These are phyloP conservation scores for Tachina fera DNA, from an alignment of 2,888 invertebrate genomes.

Conservation along the genomic window DNA sequence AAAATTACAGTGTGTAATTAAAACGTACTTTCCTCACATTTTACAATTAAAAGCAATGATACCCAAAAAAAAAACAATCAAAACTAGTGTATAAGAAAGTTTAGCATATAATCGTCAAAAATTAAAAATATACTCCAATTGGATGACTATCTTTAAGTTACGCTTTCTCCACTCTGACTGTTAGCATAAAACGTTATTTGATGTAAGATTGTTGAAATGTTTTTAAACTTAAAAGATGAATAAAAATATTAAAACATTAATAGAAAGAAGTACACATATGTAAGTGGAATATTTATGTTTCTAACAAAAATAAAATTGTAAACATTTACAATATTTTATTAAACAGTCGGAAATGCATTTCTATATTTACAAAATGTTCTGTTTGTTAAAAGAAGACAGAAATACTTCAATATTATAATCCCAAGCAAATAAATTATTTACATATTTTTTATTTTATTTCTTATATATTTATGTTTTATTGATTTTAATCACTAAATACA, in stretches of 20 bases:
- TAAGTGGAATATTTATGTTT: no score
- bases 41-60: constrained; percentile 62
- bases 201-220: constrained; percentile 29
- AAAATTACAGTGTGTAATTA: background rate
- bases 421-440: no score
- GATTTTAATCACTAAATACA: no score
- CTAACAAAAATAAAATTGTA: no score
- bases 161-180: background rate
- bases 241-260: background rate
- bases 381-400: no score
- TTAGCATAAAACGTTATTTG: constrained; percentile 42
- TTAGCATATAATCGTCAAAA: constrained; percentile 36
- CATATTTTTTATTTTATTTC: no score
- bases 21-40: background rate
- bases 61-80: constrained; percentile 68
- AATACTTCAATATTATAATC: no score
- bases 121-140: background rate
- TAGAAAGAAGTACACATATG: constrained; percentile 37
- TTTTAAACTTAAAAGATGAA: constrained; percentile 18
- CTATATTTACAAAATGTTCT: no score
- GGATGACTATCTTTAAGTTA: background rate
- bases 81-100: constrained; percentile 62
- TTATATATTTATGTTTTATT: no score
- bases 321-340: no score
- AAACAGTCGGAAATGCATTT: no score